Evolutionary conservation across 2,113 vertebrate genomes (phyloP).

Genomic region (Vicugna pacos): DNA sequence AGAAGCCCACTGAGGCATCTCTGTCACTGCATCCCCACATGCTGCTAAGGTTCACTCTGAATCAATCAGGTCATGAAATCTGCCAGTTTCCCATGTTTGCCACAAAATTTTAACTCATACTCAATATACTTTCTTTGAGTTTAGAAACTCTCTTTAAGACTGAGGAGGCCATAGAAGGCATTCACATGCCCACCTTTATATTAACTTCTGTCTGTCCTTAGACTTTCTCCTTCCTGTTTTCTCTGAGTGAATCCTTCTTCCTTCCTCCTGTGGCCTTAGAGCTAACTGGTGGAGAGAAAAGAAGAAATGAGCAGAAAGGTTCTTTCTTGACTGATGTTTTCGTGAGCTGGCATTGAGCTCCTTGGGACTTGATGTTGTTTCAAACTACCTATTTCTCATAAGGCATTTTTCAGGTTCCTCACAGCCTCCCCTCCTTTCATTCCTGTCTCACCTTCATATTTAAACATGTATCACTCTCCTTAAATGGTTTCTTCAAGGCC

Average conservation of each 20-base stretch:
- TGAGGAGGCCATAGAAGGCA: neutral
- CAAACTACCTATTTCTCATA: neutral
- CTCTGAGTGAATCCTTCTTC: neutral
- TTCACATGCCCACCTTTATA: rapidly evolving
- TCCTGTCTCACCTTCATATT: neutral
- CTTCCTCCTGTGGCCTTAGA: neutral
- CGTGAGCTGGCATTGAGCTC: neutral
- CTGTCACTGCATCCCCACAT: neutral
- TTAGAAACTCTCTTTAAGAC: neutral
- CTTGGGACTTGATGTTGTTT: neutral
- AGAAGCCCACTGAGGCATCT: neutral
- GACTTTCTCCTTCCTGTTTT: neutral
- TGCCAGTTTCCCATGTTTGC: neutral
- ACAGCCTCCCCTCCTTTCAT: neutral
- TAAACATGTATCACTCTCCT: neutral
- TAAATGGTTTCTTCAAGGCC: neutral
- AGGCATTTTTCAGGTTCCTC: neutral
- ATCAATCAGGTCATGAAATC: neutral
- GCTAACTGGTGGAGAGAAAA: neutral
- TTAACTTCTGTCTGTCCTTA: neutral
- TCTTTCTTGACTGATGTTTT: neutral
- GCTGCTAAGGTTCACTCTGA: neutral
- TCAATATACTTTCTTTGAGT: neutral
- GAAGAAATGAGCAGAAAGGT: neutral
- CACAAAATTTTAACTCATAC: neutral